These are phyloP conservation scores for Chymomyza procnemis DNA, from an alignment of 2,888 invertebrate species.

Conservation along the genomic window DNA sequence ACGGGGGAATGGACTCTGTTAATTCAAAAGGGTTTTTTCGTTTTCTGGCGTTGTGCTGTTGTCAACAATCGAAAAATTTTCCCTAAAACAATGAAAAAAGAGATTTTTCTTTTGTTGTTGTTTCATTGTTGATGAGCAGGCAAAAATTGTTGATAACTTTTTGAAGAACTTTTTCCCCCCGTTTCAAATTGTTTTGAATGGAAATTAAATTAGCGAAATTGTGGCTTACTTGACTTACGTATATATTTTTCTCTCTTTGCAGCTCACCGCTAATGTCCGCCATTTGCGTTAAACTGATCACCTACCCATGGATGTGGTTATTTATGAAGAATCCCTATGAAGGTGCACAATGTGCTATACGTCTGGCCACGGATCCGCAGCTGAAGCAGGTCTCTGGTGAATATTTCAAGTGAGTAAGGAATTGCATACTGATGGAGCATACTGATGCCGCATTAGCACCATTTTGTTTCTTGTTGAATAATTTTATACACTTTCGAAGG, in stretches of 20 bases:
- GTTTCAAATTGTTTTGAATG: slow-evolving; percentile 34
- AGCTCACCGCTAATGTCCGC: slow-evolving; percentile 79
- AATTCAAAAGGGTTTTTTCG: slow-evolving; percentile 29
- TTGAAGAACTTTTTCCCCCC: not conserved
- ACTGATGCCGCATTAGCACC: slow-evolving; percentile 47
- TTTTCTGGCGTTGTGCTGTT: slow-evolving; percentile 26
- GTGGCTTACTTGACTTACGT: slow-evolving; percentile 20
- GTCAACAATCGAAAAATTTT: slow-evolving; percentile 47
- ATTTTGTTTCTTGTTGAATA: slow-evolving; percentile 7
- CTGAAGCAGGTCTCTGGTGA: slow-evolving; percentile 82
- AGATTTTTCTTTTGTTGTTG: slow-evolving; percentile 19
- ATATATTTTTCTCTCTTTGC: slow-evolving; percentile 13
- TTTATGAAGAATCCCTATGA: slow-evolving; percentile 84
- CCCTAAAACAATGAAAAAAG: slow-evolving; percentile 46
- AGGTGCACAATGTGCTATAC: slow-evolving; percentile 85
- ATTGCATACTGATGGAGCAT: slow-evolving; percentile 28
- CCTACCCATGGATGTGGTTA: slow-evolving; percentile 84
- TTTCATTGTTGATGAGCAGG: slow-evolving; percentile 17
- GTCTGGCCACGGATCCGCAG: slow-evolving; percentile 83
- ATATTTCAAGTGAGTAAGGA: slow-evolving; percentile 82
- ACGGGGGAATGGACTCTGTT: not conserved
- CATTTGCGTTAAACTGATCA: slow-evolving; percentile 80
- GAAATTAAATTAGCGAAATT: slow-evolving; percentile 45
- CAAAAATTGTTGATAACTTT: slow-evolving; percentile 8
- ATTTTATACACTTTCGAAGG: slow-evolving; percentile 27